These are phyloP conservation scores for Sapayoa aenigma DNA, from an alignment of 2,113 vertebrate species.

Conservation along the genomic window DNA sequence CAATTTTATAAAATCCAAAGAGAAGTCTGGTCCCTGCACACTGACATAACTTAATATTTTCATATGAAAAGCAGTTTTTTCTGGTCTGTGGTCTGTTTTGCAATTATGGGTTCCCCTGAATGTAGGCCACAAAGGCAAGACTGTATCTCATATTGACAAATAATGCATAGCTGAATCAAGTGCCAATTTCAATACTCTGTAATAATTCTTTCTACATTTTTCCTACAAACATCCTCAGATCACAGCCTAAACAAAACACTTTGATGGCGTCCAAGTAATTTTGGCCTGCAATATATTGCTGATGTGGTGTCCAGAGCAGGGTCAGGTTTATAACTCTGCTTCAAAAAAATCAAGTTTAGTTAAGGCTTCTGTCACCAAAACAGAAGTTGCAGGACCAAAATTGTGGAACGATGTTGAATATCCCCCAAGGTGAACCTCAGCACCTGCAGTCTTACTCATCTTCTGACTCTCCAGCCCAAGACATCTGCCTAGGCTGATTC, in stretches of 20 bases:
- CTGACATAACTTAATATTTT: neutral
- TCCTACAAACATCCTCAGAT: neutral
- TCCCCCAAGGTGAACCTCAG: neutral
- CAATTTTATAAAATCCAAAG: neutral
- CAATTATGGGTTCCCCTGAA: neutral
- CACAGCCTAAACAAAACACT: neutral
- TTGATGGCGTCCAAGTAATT: neutral
- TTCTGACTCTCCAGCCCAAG: neutral
- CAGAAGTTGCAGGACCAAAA: neutral
- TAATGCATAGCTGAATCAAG: neutral
- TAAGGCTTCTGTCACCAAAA: neutral
- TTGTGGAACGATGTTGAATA: neutral
- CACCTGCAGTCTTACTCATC: neutral
- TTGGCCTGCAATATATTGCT: neutral
- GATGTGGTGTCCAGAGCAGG: neutral
- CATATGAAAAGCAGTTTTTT: neutral
- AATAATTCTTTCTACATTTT: neutral
- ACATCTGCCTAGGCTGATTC: neutral
- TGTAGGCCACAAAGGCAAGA: neutral
- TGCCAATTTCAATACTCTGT: neutral
- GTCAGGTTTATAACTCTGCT: neutral
- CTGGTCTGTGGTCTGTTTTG: neutral
- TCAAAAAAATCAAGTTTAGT: neutral
- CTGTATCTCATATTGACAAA: neutral
- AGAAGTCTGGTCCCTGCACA: neutral